Evolutionary conservation across 1,140 invertebrate genomes (phyloP).

Genomic region (Goniozus legneri): DNA sequence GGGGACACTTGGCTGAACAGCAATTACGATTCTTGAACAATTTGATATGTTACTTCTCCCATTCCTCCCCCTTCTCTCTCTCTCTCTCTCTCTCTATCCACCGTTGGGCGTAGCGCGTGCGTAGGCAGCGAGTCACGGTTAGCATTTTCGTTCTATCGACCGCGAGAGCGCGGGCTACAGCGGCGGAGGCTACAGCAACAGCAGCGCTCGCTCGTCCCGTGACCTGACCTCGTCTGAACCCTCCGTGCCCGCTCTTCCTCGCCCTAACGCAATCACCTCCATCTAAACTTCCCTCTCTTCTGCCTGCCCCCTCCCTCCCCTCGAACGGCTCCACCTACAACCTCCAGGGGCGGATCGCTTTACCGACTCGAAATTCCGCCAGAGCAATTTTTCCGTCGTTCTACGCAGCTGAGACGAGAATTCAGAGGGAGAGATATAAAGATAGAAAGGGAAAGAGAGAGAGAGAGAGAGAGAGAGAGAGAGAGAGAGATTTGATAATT

Average conservation of each 20-base stretch:
- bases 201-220: conserved; percentile 38
- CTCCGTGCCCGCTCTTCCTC: conserved; percentile 29
- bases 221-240: conserved; percentile 55
- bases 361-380: too few species aligned
- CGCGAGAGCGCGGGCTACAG: conserved; percentile 21
- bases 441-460: conserved; percentile 7
- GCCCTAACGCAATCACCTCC: conserved; percentile 6
- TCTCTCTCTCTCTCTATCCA: too few species aligned
- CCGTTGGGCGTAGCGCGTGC: too few species aligned
- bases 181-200: conserved; percentile 11
- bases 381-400: neutral
- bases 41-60: too few species aligned
- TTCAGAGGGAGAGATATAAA: conserved; percentile 1
- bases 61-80: too few species aligned
- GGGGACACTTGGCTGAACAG: too few species aligned
- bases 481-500: neutral
- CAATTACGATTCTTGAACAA: too few species aligned
- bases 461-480: conserved; percentile 7
- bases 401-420: neutral
- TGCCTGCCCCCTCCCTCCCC: neutral
- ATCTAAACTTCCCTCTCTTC: conserved; percentile 6
- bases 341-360: neutral
- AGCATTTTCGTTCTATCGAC: conserved; percentile 44
- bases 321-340: neutral
- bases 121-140: too few species aligned